These are phyloP conservation scores for Monarcha castaneiventris DNA, from an alignment of 2,113 vertebrate genomes.

Conservation along the genomic window DNA sequence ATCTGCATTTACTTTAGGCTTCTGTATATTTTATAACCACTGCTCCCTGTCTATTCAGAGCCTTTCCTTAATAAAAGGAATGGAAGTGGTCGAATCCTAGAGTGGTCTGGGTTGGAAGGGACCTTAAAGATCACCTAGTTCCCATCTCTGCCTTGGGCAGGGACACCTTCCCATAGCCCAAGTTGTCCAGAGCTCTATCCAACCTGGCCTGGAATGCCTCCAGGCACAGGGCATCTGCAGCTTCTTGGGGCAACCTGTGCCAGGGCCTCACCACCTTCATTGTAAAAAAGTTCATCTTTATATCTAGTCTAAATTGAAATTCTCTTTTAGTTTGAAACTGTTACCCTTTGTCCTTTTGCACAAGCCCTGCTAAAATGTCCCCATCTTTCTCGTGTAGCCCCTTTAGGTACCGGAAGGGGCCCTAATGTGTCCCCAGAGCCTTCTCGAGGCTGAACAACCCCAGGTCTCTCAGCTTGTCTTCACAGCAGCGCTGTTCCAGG, in stretches of 20 bases:
- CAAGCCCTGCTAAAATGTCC: neutral
- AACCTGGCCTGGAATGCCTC: neutral
- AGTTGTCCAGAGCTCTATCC: too few relatives aligned
- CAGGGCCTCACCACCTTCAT: neutral
- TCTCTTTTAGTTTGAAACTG: neutral
- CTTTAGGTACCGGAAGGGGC: neutral
- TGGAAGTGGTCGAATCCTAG: neutral
- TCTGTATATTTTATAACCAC: neutral
- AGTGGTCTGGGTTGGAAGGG: neutral
- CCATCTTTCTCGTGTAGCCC: rapidly evolving
- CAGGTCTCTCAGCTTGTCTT: neutral
- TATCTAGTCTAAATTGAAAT: neutral
- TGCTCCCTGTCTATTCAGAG: neutral
- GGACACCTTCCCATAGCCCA: rapidly evolving
- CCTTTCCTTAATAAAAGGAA: neutral
- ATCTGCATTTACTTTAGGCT: neutral
- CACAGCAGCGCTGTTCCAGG: neutral
- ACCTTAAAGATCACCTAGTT: neutral
- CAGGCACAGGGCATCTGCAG: neutral
- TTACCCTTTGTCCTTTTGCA: neutral
- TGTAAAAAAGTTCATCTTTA: neutral
- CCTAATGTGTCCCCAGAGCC: neutral
- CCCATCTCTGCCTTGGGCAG: neutral
- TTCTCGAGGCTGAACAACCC: neutral
- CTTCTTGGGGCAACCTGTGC: neutral